A percentile compares a stretch with the other conserved stretches of the same genome.
Evolutionary conservation across 2,113 vertebrate species (phyloP).

Genomic region (Circaetus cinerascens): DNA sequence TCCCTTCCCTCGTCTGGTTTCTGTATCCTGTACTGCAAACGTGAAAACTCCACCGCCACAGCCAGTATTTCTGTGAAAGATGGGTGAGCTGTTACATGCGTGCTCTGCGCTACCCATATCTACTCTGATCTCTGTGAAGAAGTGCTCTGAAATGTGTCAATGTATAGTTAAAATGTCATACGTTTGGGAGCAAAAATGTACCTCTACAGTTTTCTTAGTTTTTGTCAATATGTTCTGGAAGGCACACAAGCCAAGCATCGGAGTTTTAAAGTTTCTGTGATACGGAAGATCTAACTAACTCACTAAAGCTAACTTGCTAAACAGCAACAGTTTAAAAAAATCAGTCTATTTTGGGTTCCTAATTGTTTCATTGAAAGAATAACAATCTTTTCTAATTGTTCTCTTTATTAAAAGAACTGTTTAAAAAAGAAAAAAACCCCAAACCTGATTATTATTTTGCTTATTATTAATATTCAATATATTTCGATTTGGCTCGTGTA

Average conservation of each 20-base stretch:
- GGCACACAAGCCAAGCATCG: fast-evolving
- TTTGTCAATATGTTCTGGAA: fast-evolving
- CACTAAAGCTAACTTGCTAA: not conserved
- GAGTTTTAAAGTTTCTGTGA: not conserved
- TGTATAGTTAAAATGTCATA: fast-evolving
- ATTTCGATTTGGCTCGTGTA: not conserved
- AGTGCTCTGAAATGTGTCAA: fast-evolving
- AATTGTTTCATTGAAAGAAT: not conserved
- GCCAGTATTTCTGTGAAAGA: fast-evolving
- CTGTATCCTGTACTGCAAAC: no score
- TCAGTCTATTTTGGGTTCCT: not conserved
- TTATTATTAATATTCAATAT: not conserved
- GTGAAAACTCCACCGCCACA: fast-evolving
- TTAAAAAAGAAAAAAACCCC: not conserved
- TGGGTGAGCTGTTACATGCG: fast-evolving
- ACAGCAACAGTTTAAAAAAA: not conserved
- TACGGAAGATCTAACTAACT: no score
- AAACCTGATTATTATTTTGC: not conserved
- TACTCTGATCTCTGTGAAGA: fast-evolving
- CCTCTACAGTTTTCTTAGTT: fast-evolving
- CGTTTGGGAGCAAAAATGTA: fast-evolving
- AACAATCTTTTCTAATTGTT: not conserved
- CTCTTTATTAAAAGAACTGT: not conserved
- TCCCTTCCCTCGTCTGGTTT: not conserved
- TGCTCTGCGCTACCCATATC: fast-evolving